Conservation (phyloP, 1,140 invertebrate species). For the Zaprionus inermis region DNA sequence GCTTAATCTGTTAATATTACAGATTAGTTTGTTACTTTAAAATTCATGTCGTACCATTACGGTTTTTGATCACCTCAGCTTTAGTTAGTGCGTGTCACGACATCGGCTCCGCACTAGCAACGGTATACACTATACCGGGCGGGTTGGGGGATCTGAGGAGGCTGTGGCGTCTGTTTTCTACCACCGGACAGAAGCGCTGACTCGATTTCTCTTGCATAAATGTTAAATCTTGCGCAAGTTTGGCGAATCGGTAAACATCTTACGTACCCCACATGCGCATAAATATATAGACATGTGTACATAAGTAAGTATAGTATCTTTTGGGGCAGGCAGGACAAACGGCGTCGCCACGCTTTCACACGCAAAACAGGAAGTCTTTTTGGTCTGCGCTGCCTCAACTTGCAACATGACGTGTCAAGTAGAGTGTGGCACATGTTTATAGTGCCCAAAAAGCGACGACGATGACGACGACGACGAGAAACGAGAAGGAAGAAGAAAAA, state of each 20-base stretch:
- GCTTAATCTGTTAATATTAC: no score
- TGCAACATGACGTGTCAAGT: slow-evolving; percentile 44
- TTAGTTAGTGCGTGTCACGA: background rate
- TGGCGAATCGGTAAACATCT: slow-evolving; percentile 9
- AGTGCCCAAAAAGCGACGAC: slow-evolving; percentile 9
- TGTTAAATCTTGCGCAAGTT: slow-evolving; percentile 16
- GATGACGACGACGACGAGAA: no score
- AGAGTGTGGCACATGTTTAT: slow-evolving; percentile 51
- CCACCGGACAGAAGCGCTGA: slow-evolving; percentile 28
- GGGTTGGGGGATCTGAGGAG: slow-evolving; percentile 10
- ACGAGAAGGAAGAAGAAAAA: background rate
- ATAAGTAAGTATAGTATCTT: slow-evolving; percentile 17
- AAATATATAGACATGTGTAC: background rate
- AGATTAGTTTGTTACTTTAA: no score
- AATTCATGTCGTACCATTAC: no score
- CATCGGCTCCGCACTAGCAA: background rate
- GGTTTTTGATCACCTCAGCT: no score
- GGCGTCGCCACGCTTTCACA: slow-evolving; percentile 40
- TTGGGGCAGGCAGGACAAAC: slow-evolving; percentile 19
- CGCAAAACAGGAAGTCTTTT: slow-evolving; percentile 54
- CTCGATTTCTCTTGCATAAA: slow-evolving; percentile 45
- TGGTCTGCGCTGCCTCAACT: slow-evolving; percentile 19
- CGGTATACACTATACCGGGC: background rate
- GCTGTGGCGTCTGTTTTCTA: slow-evolving; percentile 14
- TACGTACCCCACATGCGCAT: slow-evolving; percentile 1